Conservation (phyloP, 23 tunicate species). For the Trididemnum nubilum region DNA sequence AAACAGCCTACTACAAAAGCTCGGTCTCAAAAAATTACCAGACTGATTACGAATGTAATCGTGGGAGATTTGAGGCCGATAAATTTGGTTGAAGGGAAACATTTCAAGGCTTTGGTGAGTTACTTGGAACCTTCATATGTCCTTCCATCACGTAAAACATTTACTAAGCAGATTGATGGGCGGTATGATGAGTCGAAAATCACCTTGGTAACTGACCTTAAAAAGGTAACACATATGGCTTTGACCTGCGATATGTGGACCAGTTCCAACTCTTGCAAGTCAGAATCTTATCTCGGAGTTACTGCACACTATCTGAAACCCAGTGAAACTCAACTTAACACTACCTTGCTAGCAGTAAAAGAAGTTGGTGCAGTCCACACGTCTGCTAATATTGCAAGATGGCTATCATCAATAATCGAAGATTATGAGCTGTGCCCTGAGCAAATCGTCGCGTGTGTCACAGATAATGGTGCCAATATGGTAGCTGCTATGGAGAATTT, state of each 20-base stretch:
- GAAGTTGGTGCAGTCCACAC: constrained; percentile 2
- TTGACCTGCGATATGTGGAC: not conserved
- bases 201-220: not conserved
- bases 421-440: not conserved
- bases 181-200: too few relatives aligned
- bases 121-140: too few relatives aligned
- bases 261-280: not conserved
- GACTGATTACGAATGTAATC: too few relatives aligned
- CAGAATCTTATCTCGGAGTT: not conserved
- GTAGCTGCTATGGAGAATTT: not conserved
- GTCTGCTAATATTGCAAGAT: not conserved
- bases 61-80: too few relatives aligned
- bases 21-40: too few relatives aligned
- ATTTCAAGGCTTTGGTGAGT: too few relatives aligned
- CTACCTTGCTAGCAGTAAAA: not conserved
- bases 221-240: not conserved
- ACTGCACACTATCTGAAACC: not conserved
- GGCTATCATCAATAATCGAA: not conserved
- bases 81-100: too few relatives aligned
- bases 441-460: not conserved
- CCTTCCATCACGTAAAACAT: too few relatives aligned
- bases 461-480: constrained; percentile 10
- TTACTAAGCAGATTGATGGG: too few relatives aligned
- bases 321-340: not conserved
- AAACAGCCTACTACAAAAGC: too few relatives aligned